Evolutionary conservation across 2,888 invertebrate species (phyloP).

Genomic region (Sipunculus nudus): DNA sequence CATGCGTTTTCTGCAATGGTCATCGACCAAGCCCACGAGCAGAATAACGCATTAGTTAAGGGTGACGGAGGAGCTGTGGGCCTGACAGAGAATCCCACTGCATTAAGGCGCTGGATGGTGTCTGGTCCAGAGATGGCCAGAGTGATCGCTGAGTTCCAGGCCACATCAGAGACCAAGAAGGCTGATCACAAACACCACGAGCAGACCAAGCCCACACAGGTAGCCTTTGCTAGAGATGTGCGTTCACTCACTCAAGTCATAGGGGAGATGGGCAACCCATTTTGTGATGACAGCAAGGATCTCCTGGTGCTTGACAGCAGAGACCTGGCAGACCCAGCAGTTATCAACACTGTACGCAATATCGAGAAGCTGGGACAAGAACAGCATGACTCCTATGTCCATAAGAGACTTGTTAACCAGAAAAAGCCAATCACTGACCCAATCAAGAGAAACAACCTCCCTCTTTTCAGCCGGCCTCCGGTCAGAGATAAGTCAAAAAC

Average conservation of each 20-base stretch:
- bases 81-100: conserved; percentile 28
- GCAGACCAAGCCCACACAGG: conserved; percentile 25
- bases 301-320: background rate
- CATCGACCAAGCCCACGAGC: too few relatives aligned
- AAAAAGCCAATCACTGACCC: background rate
- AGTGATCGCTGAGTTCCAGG: conserved; percentile 21
- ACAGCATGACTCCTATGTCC: background rate
- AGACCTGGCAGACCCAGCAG: background rate
- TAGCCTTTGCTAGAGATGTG: conserved; percentile 20
- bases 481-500: background rate
- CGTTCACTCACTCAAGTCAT: conserved; percentile 12
- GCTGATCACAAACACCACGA: conserved; percentile 27
- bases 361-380: background rate
- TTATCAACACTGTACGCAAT: background rate
- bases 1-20: conserved; percentile 10
- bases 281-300: background rate
- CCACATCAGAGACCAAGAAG: conserved; percentile 4
- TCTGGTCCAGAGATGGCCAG: conserved; percentile 31
- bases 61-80: conserved; percentile 33
- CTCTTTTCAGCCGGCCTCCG: background rate
- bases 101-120: conserved; percentile 25
- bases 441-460: background rate
- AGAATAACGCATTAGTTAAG: conserved; percentile 19
- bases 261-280: conserved; percentile 27
- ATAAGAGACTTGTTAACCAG: background rate